phyloP scores from a whole-genome alignment of 2,113 vertebrate genomes.

The Brienomyrus brachyistius region DNA sequence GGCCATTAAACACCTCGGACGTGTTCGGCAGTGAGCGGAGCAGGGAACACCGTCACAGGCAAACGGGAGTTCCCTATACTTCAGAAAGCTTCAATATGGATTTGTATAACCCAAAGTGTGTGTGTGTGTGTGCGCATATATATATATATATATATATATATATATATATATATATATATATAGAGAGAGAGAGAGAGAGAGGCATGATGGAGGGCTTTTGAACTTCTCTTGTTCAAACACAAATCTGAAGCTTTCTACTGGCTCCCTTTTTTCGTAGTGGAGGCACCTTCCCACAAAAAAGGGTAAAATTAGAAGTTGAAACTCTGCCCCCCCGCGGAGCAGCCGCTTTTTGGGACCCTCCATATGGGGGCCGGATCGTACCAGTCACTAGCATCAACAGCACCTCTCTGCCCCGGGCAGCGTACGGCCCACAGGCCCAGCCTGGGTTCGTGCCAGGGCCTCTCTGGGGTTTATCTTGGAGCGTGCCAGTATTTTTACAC shows the following conservation, averaged over 20 bases:
- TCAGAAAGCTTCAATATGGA: neutral
- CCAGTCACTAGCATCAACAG: constrained; percentile 16
- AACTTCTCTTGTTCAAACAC: constrained; percentile 17
- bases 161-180: neutral
- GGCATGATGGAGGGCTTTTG: neutral
- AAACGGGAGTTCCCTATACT: neutral
- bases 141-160: neutral
- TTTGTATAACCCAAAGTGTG: neutral
- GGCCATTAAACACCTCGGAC: neutral
- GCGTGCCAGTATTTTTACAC: constrained; percentile 28
- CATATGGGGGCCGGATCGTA: constrained; percentile 19
- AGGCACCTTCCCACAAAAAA: neutral
- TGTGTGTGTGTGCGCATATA: rapidly evolving
- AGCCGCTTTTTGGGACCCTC: neutral
- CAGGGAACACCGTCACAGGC: neutral
- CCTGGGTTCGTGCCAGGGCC: constrained; percentile 15
- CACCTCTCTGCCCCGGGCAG: constrained; percentile 13
- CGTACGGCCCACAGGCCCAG: constrained; percentile 4
- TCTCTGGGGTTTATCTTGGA: constrained; percentile 29
- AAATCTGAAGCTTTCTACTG: neutral
- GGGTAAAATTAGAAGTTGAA: neutral
- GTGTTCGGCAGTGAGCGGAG: neutral
- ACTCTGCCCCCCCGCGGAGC: neutral
- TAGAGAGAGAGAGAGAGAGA: neutral
- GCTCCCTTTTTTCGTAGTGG: neutral